phyloP scores from a whole-genome alignment of 2,113 vertebrate species.

The Oreochromis niloticus region DNA sequence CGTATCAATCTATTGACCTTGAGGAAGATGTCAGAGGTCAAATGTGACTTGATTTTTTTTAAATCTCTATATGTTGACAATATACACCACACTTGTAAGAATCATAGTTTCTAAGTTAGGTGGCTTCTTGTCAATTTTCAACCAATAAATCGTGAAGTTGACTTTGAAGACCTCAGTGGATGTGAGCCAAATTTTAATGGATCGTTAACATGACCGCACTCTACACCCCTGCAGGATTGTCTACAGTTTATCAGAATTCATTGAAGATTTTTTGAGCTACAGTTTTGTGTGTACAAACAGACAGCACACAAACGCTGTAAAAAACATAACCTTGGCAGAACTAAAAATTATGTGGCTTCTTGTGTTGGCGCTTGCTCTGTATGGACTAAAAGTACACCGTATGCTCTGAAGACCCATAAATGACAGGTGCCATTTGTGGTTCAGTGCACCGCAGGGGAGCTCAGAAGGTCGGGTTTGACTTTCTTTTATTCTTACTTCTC shows the following conservation, averaged over 20 bases:
- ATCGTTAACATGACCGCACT: not conserved
- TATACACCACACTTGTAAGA: not conserved
- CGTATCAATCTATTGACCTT: not conserved
- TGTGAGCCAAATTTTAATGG: not conserved
- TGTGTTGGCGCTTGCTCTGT: not conserved
- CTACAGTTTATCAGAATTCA: not conserved
- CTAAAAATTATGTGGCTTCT: not conserved
- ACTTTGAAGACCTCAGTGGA: not conserved
- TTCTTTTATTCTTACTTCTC: not conserved
- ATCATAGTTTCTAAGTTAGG: rapidly evolving
- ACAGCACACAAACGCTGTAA: not conserved
- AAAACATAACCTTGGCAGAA: not conserved
- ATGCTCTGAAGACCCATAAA: not conserved
- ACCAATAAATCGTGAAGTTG: not conserved
- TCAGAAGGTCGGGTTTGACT: not conserved
- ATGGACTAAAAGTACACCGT: not conserved
- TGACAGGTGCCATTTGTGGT: not conserved
- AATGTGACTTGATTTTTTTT: not conserved
- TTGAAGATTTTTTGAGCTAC: too few relatives aligned
- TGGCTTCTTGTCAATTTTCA: not conserved
- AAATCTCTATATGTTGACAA: not conserved
- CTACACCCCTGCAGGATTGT: not conserved
- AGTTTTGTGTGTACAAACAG: too few relatives aligned
- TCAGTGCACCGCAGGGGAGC: not conserved
- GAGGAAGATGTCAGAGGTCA: not conserved